Base-by-base conservation (phyloP, 2,888 invertebrate species). In the Apotomis capreana region DNA sequence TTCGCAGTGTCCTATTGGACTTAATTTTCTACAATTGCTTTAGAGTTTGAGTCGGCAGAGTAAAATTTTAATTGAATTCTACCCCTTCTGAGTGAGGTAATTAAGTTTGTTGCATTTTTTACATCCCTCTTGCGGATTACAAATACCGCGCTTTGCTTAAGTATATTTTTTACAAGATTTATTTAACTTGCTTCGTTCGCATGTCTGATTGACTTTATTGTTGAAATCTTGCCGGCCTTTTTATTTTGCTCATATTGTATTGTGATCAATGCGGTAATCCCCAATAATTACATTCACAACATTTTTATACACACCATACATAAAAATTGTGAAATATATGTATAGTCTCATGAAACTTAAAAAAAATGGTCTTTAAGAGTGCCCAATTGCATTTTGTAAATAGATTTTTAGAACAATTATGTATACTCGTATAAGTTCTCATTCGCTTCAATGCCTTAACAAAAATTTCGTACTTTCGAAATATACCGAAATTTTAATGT, bases 11-110 rank as follows among this genome's bases (percentile, higher is more conserved):
- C 62, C 71, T 67, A 71, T 71, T 67, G 62, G 67, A 71, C 71
- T 71, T 71, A 71, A 71, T 71, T 71, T 71, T 71, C 67, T 71
- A 55, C 71, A 71, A 68, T 71, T 71, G 67, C 71, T 71, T 62
- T 57, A 62, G 36, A 71, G 61, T 51, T 57, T 40, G 67, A 57
- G 51, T 61, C 69, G 70, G 57, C 13, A 61, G 51, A 57, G 62
- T 71, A 52, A 57, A 71, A 71, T 71, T 71, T 67, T 71, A 71
- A 71, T 71, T 67, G 61, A 68, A 68, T 62, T 71, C 51, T 68
- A 68, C 71, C 71, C 67, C 62, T 68, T 70, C 70, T 68, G 44
- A 44, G 61, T 46, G 46, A 15, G 57, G 44, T 51, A 61, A 67
- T 71, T 71, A 68, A 68, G 57, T 71, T 67, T 62, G 26, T 57